Percentiles rank a stretch among this genome's conserved stretches.
Conservation (phyloP, 2,113 vertebrate genomes). For the Taurulus bubalis region DNA sequence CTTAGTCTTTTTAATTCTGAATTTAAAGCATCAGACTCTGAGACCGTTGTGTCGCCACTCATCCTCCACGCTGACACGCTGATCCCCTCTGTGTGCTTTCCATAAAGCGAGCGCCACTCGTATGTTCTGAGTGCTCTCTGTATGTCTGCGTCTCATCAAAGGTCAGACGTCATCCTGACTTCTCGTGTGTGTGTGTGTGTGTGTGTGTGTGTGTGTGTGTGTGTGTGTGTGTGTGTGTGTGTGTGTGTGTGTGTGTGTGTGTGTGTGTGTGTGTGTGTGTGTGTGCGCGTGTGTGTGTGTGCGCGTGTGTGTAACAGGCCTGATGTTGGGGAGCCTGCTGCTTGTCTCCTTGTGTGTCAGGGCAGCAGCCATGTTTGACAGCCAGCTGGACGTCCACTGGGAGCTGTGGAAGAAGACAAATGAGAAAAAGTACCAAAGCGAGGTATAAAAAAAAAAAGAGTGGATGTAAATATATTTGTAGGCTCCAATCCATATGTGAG, state of each 20-base stretch:
- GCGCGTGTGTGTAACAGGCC: slow-evolving; percentile 47
- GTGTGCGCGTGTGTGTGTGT: not conserved
- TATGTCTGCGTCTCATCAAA: not conserved
- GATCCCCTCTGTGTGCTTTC: not conserved
- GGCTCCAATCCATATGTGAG: not conserved
- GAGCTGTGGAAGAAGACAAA: slow-evolving; percentile 86
- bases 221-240: not conserved
- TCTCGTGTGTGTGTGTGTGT: not conserved
- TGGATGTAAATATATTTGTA: not conserved
- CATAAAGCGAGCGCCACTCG: no score
- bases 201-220: not conserved
- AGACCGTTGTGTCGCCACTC: not conserved
- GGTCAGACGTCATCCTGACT: slow-evolving; percentile 34
- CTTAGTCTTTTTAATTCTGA: not conserved
- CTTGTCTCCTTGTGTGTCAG: slow-evolving; percentile 44
- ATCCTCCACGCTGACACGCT: no score
- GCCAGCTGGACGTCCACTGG: slow-evolving; percentile 83
- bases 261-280: not conserved
- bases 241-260: not conserved
- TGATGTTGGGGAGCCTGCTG: slow-evolving; percentile 62
- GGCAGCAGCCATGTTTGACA: slow-evolving; percentile 60
- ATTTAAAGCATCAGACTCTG: no score
- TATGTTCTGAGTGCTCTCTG: not conserved
- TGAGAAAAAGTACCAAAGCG: slow-evolving; percentile 67
- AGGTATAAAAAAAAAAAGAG: slow-evolving; percentile 51